Evolutionary conservation across 2,888 invertebrate genomes (phyloP).

Genomic region (Netelia virgata): DNA sequence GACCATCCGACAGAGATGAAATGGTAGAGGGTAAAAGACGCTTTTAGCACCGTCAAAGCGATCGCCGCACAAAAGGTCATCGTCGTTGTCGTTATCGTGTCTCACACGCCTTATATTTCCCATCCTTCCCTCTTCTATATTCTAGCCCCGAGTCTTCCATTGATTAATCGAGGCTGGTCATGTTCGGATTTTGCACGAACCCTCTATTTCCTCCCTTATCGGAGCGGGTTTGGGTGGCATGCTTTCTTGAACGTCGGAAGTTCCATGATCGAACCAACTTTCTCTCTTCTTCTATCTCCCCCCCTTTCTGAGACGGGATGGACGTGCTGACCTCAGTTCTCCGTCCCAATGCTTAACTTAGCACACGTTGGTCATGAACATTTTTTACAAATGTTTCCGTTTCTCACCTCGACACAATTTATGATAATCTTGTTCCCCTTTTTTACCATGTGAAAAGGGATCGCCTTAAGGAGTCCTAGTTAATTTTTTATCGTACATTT

Average conservation of each 20-base stretch:
- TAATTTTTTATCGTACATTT: too few species aligned
- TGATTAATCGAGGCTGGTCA: constrained; percentile 83
- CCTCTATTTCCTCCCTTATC: constrained; percentile 81
- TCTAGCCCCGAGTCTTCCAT: constrained; percentile 74
- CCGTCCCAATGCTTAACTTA: too few species aligned
- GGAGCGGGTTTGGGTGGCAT: constrained; percentile 7
- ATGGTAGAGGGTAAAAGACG: constrained; percentile 35
- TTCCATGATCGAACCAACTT: constrained; percentile 14
- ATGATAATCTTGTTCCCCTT: too few species aligned
- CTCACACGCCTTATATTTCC: constrained; percentile 71
- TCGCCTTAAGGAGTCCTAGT: too few species aligned
- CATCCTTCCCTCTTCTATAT: constrained; percentile 71
- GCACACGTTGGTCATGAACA: too few species aligned
- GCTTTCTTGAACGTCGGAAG: background rate
- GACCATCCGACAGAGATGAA: constrained; percentile 34
- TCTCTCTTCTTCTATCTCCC: constrained; percentile 39
- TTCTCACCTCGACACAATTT: background rate
- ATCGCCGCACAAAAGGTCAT: constrained; percentile 48
- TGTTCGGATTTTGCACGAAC: constrained; percentile 82
- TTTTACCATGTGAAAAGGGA: too few species aligned
- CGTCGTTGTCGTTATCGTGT: constrained; percentile 57
- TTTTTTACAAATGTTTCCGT: background rate
- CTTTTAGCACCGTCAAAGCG: constrained; percentile 53
- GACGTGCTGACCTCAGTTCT: too few species aligned
- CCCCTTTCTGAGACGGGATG: constrained; percentile 15